Conservation (phyloP, 2,113 vertebrate genomes). For the Chaenogobius annularis region DNA sequence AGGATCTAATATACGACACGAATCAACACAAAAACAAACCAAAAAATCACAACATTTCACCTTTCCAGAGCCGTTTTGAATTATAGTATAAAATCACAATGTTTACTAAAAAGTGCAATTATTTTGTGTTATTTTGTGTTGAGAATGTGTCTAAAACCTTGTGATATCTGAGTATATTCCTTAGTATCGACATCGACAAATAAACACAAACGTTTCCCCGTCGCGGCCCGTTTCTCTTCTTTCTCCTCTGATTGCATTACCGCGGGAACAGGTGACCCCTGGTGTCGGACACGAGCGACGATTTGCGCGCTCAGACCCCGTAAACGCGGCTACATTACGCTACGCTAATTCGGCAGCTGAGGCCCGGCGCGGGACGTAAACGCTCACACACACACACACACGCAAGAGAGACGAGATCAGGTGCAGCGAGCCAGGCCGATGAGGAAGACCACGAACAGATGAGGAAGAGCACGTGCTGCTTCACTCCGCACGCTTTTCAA, state of each 20-base stretch:
- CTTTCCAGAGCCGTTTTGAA: too few species aligned
- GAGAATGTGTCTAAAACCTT: too few species aligned
- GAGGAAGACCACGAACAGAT: neutral
- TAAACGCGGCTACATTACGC: neutral
- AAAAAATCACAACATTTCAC: too few species aligned
- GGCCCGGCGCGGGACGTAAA: neutral
- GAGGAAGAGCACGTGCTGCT: too few species aligned
- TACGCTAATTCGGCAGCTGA: constrained; percentile 1
- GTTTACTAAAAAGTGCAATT: too few species aligned
- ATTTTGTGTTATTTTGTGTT: too few species aligned
- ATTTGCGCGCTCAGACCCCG: neutral
- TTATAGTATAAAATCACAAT: too few species aligned
- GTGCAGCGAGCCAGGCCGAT: neutral
- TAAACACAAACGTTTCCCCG: neutral
- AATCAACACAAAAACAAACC: too few species aligned
- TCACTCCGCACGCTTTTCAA: too few species aligned
- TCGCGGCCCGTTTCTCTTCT: neutral
- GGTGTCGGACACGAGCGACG: neutral
- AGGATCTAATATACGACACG: too few species aligned
- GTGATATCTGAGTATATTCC: too few species aligned
- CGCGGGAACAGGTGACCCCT: neutral
- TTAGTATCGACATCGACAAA: neutral
- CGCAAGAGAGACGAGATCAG: too few species aligned
- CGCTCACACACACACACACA: neutral
- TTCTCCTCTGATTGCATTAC: neutral